Evolutionary conservation across 2,797 vertebrate species (phyloP).

Genomic region (Esox masquinongy): DNA sequence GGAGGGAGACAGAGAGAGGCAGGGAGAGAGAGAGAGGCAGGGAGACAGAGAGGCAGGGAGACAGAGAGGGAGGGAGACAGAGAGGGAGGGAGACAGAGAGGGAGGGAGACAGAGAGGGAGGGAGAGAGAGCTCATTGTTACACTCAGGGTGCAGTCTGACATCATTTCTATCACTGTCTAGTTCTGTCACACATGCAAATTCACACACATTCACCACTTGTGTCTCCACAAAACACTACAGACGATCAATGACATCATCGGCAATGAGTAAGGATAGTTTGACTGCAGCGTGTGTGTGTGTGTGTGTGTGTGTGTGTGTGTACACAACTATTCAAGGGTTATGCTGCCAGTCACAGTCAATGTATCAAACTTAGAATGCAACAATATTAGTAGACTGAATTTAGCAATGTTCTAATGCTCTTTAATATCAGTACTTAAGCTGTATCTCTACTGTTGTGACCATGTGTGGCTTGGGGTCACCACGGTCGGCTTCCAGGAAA

Average conservation of each 20-base stretch:
- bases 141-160: constrained; percentile 15
- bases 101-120: background rate
- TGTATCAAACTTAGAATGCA: background rate
- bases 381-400: background rate
- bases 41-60: too few relatives aligned
- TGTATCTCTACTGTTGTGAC: background rate
- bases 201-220: background rate
- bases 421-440: background rate
- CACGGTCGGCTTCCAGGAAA: constrained; percentile 11
- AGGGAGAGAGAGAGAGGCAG: background rate
- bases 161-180: constrained; percentile 27
- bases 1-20: background rate
- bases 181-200: background rate
- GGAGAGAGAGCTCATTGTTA: constrained; percentile 23
- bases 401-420: background rate
- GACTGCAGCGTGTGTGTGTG: background rate
- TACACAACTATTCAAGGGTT: background rate
- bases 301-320: background rate
- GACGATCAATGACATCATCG: background rate
- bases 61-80: background rate
- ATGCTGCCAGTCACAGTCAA: background rate
- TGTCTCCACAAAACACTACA: background rate
- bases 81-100: background rate
- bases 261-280: background rate
- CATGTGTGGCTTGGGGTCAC: constrained; percentile 8